phyloP scores from a whole-genome alignment of 2,113 vertebrate species.

The Sinosuthora webbiana region DNA sequence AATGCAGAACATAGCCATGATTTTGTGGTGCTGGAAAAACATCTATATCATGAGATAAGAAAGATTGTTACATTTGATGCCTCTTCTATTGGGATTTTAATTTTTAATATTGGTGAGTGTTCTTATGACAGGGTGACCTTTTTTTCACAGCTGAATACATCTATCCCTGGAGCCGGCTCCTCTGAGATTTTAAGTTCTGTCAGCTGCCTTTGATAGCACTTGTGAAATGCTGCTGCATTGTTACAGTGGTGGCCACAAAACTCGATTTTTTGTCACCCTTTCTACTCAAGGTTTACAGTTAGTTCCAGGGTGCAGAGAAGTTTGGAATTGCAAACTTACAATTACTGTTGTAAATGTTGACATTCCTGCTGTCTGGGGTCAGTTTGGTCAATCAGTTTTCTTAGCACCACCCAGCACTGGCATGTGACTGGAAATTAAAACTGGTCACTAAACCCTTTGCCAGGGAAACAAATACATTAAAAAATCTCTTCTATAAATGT shows the following conservation, averaged over 20 bases:
- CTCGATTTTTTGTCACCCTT: neutral
- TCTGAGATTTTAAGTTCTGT: neutral
- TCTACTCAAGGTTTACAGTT: accelerated
- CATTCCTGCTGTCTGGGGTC: neutral
- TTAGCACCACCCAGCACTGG: neutral
- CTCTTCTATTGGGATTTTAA: neutral
- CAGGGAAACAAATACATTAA: neutral
- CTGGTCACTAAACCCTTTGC: neutral
- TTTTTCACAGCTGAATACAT: neutral
- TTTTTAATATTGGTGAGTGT: neutral
- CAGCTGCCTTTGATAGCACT: neutral
- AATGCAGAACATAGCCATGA: neutral
- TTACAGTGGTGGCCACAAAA: neutral
- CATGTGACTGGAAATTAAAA: neutral
- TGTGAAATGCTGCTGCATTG: neutral
- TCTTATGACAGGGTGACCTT: neutral
- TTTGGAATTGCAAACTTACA: neutral
- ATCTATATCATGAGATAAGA: neutral
- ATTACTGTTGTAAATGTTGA: neutral
- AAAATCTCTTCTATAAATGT: neutral
- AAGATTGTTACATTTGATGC: neutral
- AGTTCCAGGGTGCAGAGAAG: neutral
- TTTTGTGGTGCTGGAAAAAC: neutral
- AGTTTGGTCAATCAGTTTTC: neutral
- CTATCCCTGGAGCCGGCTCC: neutral